Percentiles rank a stretch among this genome's conserved stretches.
These are phyloP conservation scores for Drosophila aff. DNA, from an alignment of 1,140 invertebrate genomes.

Conservation along the genomic window DNA sequence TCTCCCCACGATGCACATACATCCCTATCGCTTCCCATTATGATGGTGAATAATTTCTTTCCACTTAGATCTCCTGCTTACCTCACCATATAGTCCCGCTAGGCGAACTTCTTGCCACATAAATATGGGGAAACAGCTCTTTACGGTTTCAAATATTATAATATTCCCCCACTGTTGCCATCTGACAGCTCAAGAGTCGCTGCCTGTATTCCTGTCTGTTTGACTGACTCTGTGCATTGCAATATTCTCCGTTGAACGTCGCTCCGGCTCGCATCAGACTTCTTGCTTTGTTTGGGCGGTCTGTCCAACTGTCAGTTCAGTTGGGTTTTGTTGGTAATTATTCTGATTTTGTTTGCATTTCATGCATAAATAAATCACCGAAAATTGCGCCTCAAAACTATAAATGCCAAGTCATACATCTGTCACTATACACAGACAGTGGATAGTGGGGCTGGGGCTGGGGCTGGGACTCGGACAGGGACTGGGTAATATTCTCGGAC, in stretches of 20 bases:
- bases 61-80: not conserved
- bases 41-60: not conserved
- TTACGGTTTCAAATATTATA: constrained; percentile 39
- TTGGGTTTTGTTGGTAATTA: constrained; percentile 72
- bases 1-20: not conserved
- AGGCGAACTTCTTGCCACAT: constrained; percentile 7
- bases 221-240: constrained; percentile 12
- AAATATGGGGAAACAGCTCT: constrained; percentile 6
- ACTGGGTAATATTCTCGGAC: constrained; percentile 21
- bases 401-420: constrained; percentile 65
- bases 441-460: not conserved
- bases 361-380: constrained; percentile 70
- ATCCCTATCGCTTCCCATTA: not conserved
- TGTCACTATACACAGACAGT: constrained; percentile 31
- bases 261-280: constrained; percentile 5
- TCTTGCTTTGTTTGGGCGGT: constrained; percentile 53
- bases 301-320: constrained; percentile 52
- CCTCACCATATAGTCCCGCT: not conserved
- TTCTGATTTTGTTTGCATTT: constrained; percentile 75
- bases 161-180: constrained; percentile 42
- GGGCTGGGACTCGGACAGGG: not conserved
- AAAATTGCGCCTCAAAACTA: constrained; percentile 62
- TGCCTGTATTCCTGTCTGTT: constrained; percentile 34
- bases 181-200: constrained; percentile 42
- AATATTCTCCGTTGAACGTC: constrained; percentile 21